These are phyloP conservation scores for Pseudomyrmex concolor DNA, from an alignment of 1,140 invertebrate genomes.

Conservation along the genomic window DNA sequence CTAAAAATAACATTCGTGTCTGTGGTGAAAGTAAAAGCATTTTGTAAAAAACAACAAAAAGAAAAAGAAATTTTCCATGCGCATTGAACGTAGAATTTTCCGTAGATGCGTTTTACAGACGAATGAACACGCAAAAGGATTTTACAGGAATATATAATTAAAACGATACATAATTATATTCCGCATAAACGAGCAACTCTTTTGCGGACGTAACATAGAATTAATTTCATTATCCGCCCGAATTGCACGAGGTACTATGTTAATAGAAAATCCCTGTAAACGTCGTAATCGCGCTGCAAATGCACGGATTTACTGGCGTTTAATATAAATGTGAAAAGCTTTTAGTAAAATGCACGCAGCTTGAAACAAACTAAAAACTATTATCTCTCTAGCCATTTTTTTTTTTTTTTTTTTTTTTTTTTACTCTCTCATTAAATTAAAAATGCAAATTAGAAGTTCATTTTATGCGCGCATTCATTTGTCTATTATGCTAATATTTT, in stretches of 20 bases:
- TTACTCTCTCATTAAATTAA: conserved; percentile 14
- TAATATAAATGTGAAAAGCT: conserved; percentile 51
- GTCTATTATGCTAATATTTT: too few species aligned
- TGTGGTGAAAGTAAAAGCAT: background rate
- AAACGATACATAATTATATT: conserved; percentile 60
- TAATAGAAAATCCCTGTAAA: conserved; percentile 58
- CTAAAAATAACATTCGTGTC: background rate
- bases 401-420: conserved; percentile 35
- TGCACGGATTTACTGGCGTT: conserved; percentile 47
- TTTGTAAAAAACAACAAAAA: background rate
- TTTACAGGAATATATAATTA: conserved; percentile 54
- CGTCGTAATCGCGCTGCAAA: conserved; percentile 52
- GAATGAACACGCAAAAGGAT: conserved; percentile 47
- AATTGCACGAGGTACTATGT: conserved; percentile 49
- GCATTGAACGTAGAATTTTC: conserved; percentile 32
- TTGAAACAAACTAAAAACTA: conserved; percentile 15
- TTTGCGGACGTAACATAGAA: conserved; percentile 56
- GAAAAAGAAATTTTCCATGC: background rate
- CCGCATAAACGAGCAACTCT: conserved; percentile 46
- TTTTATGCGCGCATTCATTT: background rate
- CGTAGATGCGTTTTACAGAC: conserved; percentile 41
- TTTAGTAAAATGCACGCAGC: conserved; percentile 38
- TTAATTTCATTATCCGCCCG: conserved; percentile 57
- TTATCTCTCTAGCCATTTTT: conserved; percentile 10
- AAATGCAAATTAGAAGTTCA: background rate